Evolutionary conservation across 2,888 invertebrate genomes (phyloP).

Genomic region (Orthonevra nobilis): DNA sequence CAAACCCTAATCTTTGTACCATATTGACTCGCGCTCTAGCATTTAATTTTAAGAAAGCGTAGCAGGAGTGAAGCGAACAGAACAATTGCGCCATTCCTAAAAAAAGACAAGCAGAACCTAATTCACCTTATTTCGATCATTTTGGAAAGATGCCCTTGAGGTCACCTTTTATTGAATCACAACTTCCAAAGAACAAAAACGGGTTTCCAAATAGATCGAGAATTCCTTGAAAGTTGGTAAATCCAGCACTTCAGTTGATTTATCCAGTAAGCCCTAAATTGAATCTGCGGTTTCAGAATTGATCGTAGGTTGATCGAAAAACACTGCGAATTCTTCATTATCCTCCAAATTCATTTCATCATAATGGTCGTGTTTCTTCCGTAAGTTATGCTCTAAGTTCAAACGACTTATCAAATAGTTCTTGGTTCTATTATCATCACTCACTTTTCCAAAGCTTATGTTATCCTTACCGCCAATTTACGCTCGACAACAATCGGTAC

Average conservation of each 20-base stretch:
- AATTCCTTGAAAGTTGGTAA: conserved; percentile 2
- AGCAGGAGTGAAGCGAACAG: background rate
- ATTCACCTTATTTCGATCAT: background rate
- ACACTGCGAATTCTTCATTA: background rate
- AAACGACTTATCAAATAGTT: conserved; percentile 10
- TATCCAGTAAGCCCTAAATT: conserved; percentile 1
- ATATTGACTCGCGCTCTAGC: background rate
- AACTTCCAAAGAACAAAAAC: conserved; percentile 13
- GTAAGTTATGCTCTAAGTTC: conserved; percentile 6
- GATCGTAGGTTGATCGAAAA: conserved; percentile 8
- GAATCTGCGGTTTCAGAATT: background rate
- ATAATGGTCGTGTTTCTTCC: background rate
- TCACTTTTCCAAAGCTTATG: too few relatives aligned
- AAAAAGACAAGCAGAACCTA: conserved; percentile 1
- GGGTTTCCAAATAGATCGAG: conserved; percentile 7
- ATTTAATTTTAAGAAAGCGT: background rate
- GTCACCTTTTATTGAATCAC: background rate
- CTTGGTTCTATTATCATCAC: too few relatives aligned
- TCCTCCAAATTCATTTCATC: conserved; percentile 1
- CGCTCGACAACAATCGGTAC: too few relatives aligned
- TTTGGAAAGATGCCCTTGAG: background rate
- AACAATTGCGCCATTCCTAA: background rate
- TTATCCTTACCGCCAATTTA: too few relatives aligned
- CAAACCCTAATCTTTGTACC: background rate
- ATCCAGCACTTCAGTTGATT: conserved; percentile 3